These are phyloP conservation scores for Mormyrus iriodes DNA, from an alignment of 2,113 vertebrate genomes.

Conservation along the genomic window DNA sequence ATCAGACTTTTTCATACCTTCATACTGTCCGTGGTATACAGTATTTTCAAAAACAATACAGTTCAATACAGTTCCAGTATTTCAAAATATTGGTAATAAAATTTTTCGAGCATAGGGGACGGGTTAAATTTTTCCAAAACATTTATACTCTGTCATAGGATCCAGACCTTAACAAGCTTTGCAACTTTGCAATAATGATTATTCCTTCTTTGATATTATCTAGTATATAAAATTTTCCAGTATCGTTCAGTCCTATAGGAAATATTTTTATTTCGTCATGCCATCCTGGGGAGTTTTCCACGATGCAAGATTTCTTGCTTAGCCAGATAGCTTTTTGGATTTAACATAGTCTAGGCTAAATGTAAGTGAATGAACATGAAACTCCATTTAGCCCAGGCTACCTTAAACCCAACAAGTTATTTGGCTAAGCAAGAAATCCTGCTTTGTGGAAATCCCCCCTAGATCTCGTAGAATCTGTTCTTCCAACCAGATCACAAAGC, in stretches of 20 bases:
- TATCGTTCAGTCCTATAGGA: neutral
- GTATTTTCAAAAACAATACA: neutral
- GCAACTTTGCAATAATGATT: neutral
- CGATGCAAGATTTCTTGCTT: neutral
- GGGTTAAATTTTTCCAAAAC: neutral
- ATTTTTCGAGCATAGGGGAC: neutral
- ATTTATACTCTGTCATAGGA: neutral
- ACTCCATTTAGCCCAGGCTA: neutral
- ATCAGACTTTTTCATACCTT: neutral
- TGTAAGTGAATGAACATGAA: neutral
- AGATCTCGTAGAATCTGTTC: neutral
- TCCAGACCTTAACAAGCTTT: neutral
- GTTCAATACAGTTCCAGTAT: neutral
- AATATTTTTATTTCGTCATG: neutral
- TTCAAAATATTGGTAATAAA: neutral
- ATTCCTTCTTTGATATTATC: neutral
- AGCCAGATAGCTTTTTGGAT: neutral
- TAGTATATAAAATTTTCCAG: neutral
- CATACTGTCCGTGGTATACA: neutral
- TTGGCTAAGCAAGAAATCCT: neutral
- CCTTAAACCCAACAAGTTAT: neutral
- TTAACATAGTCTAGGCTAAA: neutral
- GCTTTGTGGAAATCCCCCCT: neutral
- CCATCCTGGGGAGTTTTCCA: neutral
- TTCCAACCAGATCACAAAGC: neutral